A percentile compares a stretch with the other conserved stretches of the same genome.
Evolutionary conservation across 1,140 invertebrate genomes (phyloP).

Genomic region (Teleogryllus occipitalis): DNA sequence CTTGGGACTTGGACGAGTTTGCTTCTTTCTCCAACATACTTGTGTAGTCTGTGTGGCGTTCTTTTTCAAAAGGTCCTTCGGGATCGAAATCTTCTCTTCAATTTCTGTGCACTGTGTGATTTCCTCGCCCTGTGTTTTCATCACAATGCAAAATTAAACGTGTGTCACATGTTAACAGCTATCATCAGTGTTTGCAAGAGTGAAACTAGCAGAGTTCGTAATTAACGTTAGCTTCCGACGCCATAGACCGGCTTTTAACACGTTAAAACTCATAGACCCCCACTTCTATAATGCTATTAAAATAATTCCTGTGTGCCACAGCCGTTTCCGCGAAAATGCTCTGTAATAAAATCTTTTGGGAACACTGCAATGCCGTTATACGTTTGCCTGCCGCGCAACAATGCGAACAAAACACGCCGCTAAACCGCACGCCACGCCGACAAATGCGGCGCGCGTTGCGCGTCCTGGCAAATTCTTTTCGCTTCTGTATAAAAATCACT

Average conservation of each 20-base stretch:
- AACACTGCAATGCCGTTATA: no score
- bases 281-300: neutral
- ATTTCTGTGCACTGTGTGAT: neutral
- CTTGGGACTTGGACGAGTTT: neutral
- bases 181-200: no score
- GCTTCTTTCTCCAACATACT: neutral
- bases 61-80: neutral
- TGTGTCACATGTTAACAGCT: no score
- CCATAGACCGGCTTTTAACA: neutral
- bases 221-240: neutral
- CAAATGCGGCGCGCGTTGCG: neutral
- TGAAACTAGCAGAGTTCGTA: no score
- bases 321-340: neutral
- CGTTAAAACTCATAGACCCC: neutral
- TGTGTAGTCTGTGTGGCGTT: neutral
- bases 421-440: neutral
- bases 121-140: neutral
- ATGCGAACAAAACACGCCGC: neutral
- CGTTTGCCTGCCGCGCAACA: neutral
- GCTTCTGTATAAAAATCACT: neutral
- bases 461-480: neutral
- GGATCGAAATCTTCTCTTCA: neutral
- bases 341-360: neutral
- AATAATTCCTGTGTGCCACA: no score
- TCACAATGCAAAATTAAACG: no score